Evolutionary conservation across 2,113 vertebrate genomes (phyloP), one percentile per base, ranked within the genome.

Genomic region (Nerophis lumbriciformis): DNA sequence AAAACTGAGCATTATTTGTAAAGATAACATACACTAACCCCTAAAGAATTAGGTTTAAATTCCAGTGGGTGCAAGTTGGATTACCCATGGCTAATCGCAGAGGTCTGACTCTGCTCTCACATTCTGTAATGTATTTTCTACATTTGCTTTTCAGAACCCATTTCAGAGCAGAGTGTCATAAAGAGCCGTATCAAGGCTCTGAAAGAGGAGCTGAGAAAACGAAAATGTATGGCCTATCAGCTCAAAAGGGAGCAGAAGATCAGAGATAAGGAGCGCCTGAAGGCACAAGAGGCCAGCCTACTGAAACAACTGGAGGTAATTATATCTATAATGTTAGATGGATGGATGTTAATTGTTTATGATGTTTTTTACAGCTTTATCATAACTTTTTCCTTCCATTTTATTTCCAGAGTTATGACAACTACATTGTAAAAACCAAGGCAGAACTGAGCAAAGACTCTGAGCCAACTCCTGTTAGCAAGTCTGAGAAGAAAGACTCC

Each of bases 401-500:
- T 57, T 54, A 5, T 21, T 61, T 37, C 48, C 79, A 99, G 97
- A 94, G 91, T 0, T 99, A 96, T 11, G 92, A 99, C 82, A 91
- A 93, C 80, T 96, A 95, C 76, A 99, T 99, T 78, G 92, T 95
- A 89, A 97, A 95, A 90, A 98, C 97, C 4, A 93, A 95, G 84
- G 94, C 93, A 45, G 95, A 97, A 62, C 86, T 99, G 79, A 94
- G 85, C 69, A 90, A 84, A 75, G 91, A 93, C 63, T 85, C 93
- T 53, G 92, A 93, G 61, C 75, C 82, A 7, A 85, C 89, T 9
- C 79, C 88, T 48, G 87, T 89, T 61, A 82, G 89, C 61, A 93
- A 91, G 79, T 90, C 93, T 65, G 92, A 91, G 53, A 92, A 92
- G 73, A 92, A 92, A 84, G 90, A 87, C 8, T 88, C 81, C 13